Conservation (phyloP, 2,888 invertebrate species). For the Tethea ocularis region DNA sequence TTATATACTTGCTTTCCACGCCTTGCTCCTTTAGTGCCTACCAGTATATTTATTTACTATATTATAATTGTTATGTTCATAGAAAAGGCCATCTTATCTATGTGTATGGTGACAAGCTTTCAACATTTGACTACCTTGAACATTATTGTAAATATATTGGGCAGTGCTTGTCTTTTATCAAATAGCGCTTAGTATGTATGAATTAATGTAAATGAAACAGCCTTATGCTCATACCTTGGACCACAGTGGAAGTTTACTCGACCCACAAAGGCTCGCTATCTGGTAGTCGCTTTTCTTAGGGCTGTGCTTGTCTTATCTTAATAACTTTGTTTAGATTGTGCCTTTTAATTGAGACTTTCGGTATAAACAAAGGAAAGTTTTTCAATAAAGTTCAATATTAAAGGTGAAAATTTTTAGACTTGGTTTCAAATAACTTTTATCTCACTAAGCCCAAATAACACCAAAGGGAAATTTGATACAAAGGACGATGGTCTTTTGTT, state of each 20-base stretch:
- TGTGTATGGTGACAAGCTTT: too few species aligned
- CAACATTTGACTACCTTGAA: too few species aligned
- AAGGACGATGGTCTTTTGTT: not conserved
- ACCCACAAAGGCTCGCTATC: slow-evolving; percentile 56
- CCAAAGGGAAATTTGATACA: not conserved
- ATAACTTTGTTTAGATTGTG: slow-evolving; percentile 52
- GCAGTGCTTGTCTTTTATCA: too few species aligned
- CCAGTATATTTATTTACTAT: too few species aligned
- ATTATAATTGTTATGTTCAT: too few species aligned
- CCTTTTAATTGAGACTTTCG: slow-evolving; percentile 55
- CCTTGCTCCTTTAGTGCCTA: too few species aligned
- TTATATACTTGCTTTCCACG: too few species aligned
- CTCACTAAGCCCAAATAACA: not conserved
- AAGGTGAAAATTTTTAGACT: not conserved
- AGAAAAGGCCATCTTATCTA: too few species aligned
- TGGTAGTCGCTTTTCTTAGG: slow-evolving; percentile 49
- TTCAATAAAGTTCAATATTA: slow-evolving; percentile 10
- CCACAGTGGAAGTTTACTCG: slow-evolving; percentile 41
- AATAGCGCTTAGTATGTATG: not conserved
- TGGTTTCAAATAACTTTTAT: slow-evolving; percentile 1
- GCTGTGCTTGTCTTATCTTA: slow-evolving; percentile 51
- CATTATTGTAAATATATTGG: too few species aligned
- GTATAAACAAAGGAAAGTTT: slow-evolving; percentile 21
- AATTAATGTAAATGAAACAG: not conserved
- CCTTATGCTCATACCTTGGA: slow-evolving; percentile 27